Conservation (phyloP, 2,888 invertebrate genomes). For the Teinopalpus imperialis region DNA sequence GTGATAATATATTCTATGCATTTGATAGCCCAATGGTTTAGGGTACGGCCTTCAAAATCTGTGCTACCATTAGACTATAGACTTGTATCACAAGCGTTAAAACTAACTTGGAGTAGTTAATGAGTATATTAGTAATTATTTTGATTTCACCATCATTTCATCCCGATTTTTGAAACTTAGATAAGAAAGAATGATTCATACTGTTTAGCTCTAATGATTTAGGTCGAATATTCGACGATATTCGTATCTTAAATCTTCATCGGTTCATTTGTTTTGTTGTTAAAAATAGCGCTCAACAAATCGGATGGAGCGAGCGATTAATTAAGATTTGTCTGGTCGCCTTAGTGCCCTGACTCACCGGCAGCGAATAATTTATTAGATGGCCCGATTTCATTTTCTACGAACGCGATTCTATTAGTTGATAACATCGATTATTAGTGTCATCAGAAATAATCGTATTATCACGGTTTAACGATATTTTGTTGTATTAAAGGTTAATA, state of each 20-base stretch:
- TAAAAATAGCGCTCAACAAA: constrained; percentile 18
- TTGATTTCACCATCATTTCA: too few relatives aligned
- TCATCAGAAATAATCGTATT: constrained; percentile 2
- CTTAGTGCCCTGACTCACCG: constrained; percentile 18
- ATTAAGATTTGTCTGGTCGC: constrained; percentile 28
- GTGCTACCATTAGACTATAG: too few relatives aligned
- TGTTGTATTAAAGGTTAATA: too few relatives aligned
- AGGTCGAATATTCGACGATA: constrained; percentile 12
- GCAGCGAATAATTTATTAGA: constrained; percentile 20
- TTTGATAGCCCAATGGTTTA: too few relatives aligned
- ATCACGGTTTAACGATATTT: background rate
- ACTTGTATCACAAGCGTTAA: too few relatives aligned
- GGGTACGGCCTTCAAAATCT: too few relatives aligned
- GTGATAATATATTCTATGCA: too few relatives aligned
- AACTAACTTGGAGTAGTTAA: too few relatives aligned
- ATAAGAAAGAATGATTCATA: constrained; percentile 11
- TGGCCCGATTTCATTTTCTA: constrained; percentile 17
- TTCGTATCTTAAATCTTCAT: constrained; percentile 15
- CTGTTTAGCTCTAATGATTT: constrained; percentile 4
- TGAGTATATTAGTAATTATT: too few relatives aligned
- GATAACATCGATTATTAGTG: constrained; percentile 1
- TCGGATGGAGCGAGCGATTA: constrained; percentile 23
- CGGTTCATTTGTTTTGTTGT: constrained; percentile 16
- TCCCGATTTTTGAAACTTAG: too few relatives aligned
- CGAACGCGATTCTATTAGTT: constrained; percentile 6